A percentile compares a stretch with the other conserved stretches of the same genome.
phyloP scores from a whole-genome alignment of 2,888 invertebrate genomes.

The Phasia obesa region DNA sequence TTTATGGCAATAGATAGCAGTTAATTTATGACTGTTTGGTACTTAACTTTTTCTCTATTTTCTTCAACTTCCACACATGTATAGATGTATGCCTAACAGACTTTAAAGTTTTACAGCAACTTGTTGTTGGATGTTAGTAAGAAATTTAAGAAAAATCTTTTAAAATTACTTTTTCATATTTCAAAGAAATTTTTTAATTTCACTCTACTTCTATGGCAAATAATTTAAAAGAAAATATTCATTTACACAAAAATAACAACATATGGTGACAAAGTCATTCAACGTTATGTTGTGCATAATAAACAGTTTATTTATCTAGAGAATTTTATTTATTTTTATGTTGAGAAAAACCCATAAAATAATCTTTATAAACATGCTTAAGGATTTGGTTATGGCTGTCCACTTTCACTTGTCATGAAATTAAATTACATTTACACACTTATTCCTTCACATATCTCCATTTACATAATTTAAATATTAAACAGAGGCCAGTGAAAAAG shows the following conservation, averaged over 20 bases:
- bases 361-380: constrained; percentile 43
- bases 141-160: constrained; percentile 41
- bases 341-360: constrained; percentile 21
- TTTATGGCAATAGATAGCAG: constrained; percentile 68
- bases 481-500: not conserved
- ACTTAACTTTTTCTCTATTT: constrained; percentile 11
- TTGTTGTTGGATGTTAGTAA: not conserved
- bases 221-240: constrained; percentile 39
- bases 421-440: constrained; percentile 57
- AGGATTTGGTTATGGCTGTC: constrained; percentile 53
- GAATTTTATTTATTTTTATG: constrained; percentile 33
- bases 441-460: not conserved
- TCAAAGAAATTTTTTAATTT: constrained; percentile 48
- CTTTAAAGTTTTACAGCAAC: constrained; percentile 14
- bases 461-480: constrained; percentile 10
- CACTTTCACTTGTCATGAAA: constrained; percentile 68
- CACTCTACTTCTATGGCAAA: constrained; percentile 24
- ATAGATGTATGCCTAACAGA: not conserved
- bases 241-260: constrained; percentile 49
- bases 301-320: constrained; percentile 61
- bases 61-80: not conserved
- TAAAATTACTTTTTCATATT: not conserved
- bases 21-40: constrained; percentile 64
- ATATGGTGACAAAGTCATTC: constrained; percentile 65
- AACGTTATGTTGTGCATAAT: constrained; percentile 67